Base-by-base conservation (phyloP, 2,888 invertebrate species). In the Orchestes rusci region DNA sequence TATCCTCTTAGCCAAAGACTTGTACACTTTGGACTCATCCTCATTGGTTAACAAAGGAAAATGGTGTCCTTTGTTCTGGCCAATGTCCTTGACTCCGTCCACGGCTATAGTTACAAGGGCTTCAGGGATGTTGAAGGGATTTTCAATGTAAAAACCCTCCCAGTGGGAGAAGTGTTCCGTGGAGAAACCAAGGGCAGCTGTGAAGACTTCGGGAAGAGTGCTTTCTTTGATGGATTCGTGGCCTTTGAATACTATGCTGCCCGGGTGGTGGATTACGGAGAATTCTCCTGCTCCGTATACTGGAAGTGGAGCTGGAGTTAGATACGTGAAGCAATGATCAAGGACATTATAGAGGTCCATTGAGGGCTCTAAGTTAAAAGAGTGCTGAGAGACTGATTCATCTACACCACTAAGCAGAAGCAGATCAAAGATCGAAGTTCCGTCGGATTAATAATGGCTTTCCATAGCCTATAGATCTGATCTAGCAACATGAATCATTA, bases 91-190 rank as follows among this genome's bases (percentile, higher is more conserved):
- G 2, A 83, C 70, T 27, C 87, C 89, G 66, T 85, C 82, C 34
- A 88, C 72, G 35, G 77, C 76, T 8, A 88, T 69, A 28, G 76
- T 76, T 12, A 86, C 79, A 2, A 80, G 73, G 23, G 79, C 80
- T 64, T 84, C 79, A n/a, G 87, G 81, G 35, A 82, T 73, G 47
- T 75, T 70, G 57, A 89, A 88, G 1, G 86, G 86, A 68, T 84
- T 75, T 3, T 65, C 68, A 29, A 88, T 74, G 42, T 70, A 73
- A 53, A 89, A 64, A 10, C 84, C 85, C 54, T 72, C 69, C 85
- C 87, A 88, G 53, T 76, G 72, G 10, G 77, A 74, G 57, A 74
- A 76, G 70, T 80, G 77, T 63, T 79, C 77, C n/a, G 80, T 78
- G 8, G 85, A 79, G 53, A 81, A 76, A 35, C 88, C 88, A 50